phyloP scores from a whole-genome alignment of 2,797 vertebrate genomes.

The Malacoraja senta region DNA sequence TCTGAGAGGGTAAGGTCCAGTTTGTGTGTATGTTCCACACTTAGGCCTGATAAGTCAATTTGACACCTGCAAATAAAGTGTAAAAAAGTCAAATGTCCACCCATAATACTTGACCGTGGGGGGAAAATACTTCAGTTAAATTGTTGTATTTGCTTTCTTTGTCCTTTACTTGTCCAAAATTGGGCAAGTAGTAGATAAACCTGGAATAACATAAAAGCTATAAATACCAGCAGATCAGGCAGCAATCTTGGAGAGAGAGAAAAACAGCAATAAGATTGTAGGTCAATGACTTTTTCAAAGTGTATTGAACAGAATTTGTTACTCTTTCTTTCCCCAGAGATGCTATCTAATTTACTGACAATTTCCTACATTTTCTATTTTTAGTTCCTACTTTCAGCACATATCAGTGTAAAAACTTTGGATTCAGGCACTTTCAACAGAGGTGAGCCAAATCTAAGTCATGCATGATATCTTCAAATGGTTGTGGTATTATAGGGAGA shows the following conservation, averaged over 20 bases:
- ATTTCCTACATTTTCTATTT: too few species aligned
- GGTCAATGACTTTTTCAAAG: too few species aligned
- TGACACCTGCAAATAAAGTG: constrained; percentile 72
- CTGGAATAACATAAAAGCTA: too few species aligned
- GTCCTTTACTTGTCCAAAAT: neutral
- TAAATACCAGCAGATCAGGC: too few species aligned
- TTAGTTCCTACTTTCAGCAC: too few species aligned
- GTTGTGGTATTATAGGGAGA: neutral
- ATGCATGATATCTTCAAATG: neutral
- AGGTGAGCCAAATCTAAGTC: neutral
- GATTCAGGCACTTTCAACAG: neutral
- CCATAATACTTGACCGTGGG: neutral
- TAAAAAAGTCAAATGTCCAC: neutral
- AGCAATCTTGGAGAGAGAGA: too few species aligned
- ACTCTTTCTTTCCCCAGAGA: too few species aligned
- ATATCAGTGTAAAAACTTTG: neutral
- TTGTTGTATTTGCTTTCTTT: neutral
- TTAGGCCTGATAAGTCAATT: constrained; percentile 76
- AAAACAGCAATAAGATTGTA: too few species aligned
- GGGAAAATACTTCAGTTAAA: neutral
- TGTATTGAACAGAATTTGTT: too few species aligned
- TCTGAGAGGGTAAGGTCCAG: constrained; percentile 79
- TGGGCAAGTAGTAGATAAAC: neutral
- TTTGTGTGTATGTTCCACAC: constrained; percentile 87
- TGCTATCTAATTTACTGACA: too few species aligned